Percentiles rank a stretch among this genome's conserved stretches.
phyloP scores from a whole-genome alignment of 37 sponge, comb jelly and placozoan genomes.

The Ephydatia muelleri region DNA sequence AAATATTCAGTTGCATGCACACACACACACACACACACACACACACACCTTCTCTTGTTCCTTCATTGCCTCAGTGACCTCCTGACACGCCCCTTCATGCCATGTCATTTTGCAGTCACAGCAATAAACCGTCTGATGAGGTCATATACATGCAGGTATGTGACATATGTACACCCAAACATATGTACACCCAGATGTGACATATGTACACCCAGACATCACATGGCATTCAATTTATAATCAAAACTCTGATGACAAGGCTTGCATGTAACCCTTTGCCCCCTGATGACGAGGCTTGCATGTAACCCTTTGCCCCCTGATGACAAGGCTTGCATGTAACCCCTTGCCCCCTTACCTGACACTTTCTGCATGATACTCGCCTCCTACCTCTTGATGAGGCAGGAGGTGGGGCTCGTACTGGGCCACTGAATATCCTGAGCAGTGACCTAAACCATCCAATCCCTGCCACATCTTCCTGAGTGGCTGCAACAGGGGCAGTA shows the following conservation, averaged over 20 bases:
- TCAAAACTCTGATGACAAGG: neutral
- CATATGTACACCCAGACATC: no score
- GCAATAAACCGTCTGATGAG: constrained; percentile 36
- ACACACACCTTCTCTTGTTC: neutral
- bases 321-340: neutral
- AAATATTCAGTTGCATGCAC: neutral
- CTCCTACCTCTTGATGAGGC: neutral
- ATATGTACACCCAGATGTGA: no score
- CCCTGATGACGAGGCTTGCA: neutral
- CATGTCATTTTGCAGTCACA: constrained; percentile 46
- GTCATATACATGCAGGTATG: no score
- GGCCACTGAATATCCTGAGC: neutral
- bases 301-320: no score
- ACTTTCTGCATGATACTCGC: neutral
- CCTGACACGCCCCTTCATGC: constrained; percentile 54
- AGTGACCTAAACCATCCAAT: neutral
- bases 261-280: no score
- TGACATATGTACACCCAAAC: no score
- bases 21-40: neutral
- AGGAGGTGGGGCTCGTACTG: neutral
- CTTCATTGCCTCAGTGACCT: neutral
- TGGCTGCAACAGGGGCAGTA: neutral
- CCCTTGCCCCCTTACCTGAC: neutral
- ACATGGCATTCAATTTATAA: neutral
- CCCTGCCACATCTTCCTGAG: neutral